These are phyloP conservation scores for Nanorana parkeri DNA, from an alignment of 2,113 vertebrate species.

Conservation along the genomic window DNA sequence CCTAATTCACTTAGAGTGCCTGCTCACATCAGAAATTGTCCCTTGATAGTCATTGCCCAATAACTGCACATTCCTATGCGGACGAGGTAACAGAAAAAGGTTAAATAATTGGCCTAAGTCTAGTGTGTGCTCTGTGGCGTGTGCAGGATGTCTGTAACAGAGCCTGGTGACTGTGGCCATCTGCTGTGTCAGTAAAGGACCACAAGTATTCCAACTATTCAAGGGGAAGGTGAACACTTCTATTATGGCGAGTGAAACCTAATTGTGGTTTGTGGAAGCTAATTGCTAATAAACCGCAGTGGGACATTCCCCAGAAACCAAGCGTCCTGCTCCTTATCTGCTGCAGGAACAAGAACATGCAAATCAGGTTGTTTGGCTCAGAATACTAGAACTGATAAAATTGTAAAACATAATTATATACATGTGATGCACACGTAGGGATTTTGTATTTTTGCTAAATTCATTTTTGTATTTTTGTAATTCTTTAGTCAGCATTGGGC, in stretches of 20 bases:
- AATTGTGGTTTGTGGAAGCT: conserved; percentile 38
- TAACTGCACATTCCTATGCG: too few relatives aligned
- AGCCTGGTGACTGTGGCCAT: conserved; percentile 13
- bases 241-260: conserved; percentile 41
- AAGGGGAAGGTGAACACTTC: conserved; percentile 11
- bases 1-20: too few relatives aligned
- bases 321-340: not conserved
- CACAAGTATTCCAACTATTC: conserved; percentile 39
- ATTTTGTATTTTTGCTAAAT: too few relatives aligned
- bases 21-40: too few relatives aligned
- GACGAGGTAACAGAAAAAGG: too few relatives aligned
- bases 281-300: conserved; percentile 49
- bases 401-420: too few relatives aligned
- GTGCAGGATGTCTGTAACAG: not conserved
- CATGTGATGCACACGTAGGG: too few relatives aligned
- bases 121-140: not conserved
- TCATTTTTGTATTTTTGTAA: too few relatives aligned
- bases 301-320: conserved; percentile 35
- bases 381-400: not conserved
- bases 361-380: not conserved
- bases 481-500: too few relatives aligned
- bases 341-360: not conserved
- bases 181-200: conserved; percentile 44
- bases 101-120: not conserved
- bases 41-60: too few relatives aligned